phyloP scores from a whole-genome alignment of 2,888 invertebrate species.

The Cephonodes hylas region DNA sequence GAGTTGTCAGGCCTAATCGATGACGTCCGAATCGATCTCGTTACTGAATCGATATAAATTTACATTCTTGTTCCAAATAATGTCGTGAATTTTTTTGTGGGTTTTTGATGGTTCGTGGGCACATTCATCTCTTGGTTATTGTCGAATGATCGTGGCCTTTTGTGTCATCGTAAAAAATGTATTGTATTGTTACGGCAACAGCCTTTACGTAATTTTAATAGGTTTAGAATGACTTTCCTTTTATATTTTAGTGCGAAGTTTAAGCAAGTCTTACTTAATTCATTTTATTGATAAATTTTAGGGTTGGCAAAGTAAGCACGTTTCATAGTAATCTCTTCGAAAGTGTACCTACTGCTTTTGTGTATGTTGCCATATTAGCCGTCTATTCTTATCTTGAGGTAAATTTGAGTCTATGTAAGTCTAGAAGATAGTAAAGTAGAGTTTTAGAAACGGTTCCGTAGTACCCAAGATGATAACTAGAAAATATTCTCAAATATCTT shows the following conservation, averaged over 20 bases:
- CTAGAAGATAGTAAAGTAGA: no score
- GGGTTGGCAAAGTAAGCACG: no score
- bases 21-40: neutral
- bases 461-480: no score
- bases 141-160: neutral
- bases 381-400: no score
- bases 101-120: slow-evolving; percentile 20
- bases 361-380: no score
- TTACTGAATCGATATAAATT: neutral
- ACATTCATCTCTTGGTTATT: slow-evolving; percentile 7
- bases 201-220: neutral
- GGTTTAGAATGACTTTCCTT: neutral
- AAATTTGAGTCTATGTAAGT: no score
- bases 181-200: neutral
- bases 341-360: no score
- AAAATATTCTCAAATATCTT: no score
- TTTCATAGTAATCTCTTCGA: no score
- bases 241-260: neutral
- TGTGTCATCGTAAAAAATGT: neutral
- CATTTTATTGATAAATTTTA: no score
- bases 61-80: slow-evolving; percentile 5
- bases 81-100: slow-evolving; percentile 33
- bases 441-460: no score
- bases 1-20: neutral
- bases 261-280: neutral